phyloP scores from a whole-genome alignment of 2,113 vertebrate genomes.

The Dolichallabes microphthalmus region DNA sequence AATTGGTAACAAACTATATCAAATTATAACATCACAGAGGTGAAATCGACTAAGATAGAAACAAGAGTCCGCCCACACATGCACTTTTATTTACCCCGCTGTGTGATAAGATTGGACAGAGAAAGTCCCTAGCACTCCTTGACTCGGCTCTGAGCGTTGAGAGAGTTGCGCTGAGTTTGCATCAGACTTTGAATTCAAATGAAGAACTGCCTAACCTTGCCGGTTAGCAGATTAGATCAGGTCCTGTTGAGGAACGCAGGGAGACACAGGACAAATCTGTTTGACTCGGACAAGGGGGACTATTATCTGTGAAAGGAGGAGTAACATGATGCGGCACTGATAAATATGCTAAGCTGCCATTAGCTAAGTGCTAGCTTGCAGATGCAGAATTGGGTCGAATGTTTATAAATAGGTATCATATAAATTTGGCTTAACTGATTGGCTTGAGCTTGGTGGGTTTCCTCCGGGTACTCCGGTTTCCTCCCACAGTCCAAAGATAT shows the following conservation, averaged over 20 bases:
- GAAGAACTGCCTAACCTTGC: conserved; percentile 15
- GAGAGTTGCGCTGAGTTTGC: conserved; percentile 17
- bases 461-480: too few species aligned
- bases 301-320: neutral
- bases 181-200: conserved; percentile 36
- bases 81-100: neutral
- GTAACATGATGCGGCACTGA: neutral
- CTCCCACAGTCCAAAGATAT: too few species aligned
- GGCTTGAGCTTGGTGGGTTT: too few species aligned
- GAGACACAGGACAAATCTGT: conserved; percentile 40
- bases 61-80: neutral
- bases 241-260: conserved; percentile 19
- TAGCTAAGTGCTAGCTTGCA: neutral
- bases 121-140: conserved; percentile 22
- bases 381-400: neutral
- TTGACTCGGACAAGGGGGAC: conserved; percentile 14
- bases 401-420: too few species aligned
- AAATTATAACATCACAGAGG: neutral
- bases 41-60: neutral
- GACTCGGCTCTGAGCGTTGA: neutral
- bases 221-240: conserved; percentile 44
- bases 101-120: neutral
- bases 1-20: neutral
- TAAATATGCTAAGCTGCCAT: neutral
- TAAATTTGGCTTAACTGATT: too few species aligned